phyloP scores from a whole-genome alignment of 2,797 vertebrate genomes.

The Pampus argenteus region DNA sequence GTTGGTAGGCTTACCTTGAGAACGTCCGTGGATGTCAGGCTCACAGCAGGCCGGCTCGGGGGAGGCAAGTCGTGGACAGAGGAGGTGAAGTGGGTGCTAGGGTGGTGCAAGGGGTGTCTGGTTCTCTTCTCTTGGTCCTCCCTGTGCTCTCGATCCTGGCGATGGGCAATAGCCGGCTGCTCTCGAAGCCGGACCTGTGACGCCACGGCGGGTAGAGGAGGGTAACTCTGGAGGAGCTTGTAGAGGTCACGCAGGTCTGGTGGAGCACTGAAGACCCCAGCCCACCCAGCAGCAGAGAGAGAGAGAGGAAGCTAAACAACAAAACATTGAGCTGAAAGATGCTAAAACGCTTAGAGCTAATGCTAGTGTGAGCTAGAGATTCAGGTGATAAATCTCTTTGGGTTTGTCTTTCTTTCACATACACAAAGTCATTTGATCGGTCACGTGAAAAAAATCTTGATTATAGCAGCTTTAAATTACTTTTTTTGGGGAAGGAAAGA shows the following conservation, averaged over 20 bases:
- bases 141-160: constrained; percentile 87
- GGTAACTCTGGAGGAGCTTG: constrained; percentile 85
- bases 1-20: constrained; percentile 86
- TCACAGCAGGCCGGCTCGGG: constrained; percentile 79
- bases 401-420: background rate
- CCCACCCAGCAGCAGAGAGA: constrained; percentile 65
- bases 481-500: too few species aligned
- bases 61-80: constrained; percentile 85
- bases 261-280: constrained; percentile 83
- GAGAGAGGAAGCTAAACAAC: constrained; percentile 43
- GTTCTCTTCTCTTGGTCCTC: constrained; percentile 86
- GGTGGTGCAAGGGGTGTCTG: constrained; percentile 26
- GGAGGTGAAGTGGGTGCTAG: constrained; percentile 77
- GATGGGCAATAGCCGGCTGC: constrained; percentile 87
- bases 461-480: background rate
- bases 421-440: background rate
- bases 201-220: constrained; percentile 82
- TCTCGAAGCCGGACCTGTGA: constrained; percentile 88
- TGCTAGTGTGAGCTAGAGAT: background rate
- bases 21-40: constrained; percentile 89
- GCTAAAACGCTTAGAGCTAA: background rate
- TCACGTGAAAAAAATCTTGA: background rate
- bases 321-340: background rate
- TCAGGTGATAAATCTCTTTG: background rate
- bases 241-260: constrained; percentile 87